A percentile compares a stretch with the other conserved stretches of the same genome.
These are phyloP conservation scores for Ptyas mucosa DNA, from an alignment of 2,113 vertebrate genomes.

Conservation along the genomic window DNA sequence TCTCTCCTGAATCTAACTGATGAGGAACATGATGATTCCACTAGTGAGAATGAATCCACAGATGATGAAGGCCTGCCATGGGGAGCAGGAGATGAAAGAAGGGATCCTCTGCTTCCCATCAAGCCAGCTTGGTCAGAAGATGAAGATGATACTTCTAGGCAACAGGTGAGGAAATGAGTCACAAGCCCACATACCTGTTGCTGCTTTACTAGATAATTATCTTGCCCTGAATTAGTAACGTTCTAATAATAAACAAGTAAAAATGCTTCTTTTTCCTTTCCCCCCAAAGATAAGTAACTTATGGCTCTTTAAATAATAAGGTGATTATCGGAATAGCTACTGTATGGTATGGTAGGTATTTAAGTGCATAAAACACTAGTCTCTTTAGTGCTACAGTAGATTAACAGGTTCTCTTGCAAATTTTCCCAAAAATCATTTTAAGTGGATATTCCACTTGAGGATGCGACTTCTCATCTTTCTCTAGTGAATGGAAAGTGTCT, in stretches of 20 bases:
- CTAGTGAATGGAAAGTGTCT: neutral
- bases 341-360: neutral
- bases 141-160: slow-evolving; percentile 50
- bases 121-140: slow-evolving; percentile 44
- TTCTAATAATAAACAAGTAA: neutral
- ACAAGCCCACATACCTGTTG: neutral
- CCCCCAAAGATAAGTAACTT: neutral
- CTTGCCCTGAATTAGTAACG: neutral
- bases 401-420: neutral
- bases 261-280: neutral
- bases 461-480: neutral
- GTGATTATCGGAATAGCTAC: neutral
- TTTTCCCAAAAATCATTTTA: neutral
- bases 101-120: neutral
- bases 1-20: slow-evolving; percentile 61
- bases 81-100: neutral
- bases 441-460: neutral
- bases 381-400: neutral
- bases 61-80: slow-evolving; percentile 33
- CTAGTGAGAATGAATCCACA: slow-evolving; percentile 25
- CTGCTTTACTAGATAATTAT: neutral
- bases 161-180: slow-evolving; percentile 48
- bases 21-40: slow-evolving; percentile 52
- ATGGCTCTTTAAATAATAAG: neutral
- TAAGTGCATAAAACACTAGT: neutral